Evolutionary conservation across 1,140 invertebrate species (phyloP), one percentile per base, ranked within the genome.

Genomic region (Pachyrhynchus sulphureomaculatus): DNA sequence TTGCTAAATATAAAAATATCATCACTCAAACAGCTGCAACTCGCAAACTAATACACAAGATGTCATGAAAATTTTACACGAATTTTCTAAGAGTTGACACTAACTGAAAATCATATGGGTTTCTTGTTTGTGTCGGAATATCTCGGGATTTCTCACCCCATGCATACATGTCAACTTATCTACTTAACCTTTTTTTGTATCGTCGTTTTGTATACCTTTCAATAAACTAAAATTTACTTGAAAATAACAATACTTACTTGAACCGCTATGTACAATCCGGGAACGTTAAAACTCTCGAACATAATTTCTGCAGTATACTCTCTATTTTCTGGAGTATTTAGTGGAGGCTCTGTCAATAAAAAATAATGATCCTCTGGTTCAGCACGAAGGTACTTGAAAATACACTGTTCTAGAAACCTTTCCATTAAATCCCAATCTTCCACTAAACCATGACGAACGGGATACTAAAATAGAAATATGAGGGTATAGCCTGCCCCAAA

Each of bases 371-470:
- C 98, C 80, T 99, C 98, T 0, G 98, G 98, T 75, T 99, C 97
- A 8, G 96, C 95, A 66, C 96, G 82, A 34, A 99, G 81, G 80
- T 99, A 99, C 80, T 99, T 99, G 75, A 99, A 99, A 70, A 99
- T 97, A 76, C 95, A 98, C 80, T 99, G 97, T 77, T 99, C 96
- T 74, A 96, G 86, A 75, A 98, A 99, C 49, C 95, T 84, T 78
- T 99, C 98, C 97, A 99, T 99, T 24, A 99, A 80, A 81, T 99
- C 96, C 98, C 97, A 99, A 77, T 99, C 97, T 82, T 99, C 97
- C 1, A 99, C 95, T 52, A 99, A 83, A 62, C 98, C 98, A 85
- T 99, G 98, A 63, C 97, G 85, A 29, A 99, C 97, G 9, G 98
- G 98, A 82, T 99, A 99, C 91, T 97, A 76, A 68, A 79, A 69